Evolutionary conservation across 2,888 invertebrate genomes (phyloP).

Genomic region (Operophtera brumata): DNA sequence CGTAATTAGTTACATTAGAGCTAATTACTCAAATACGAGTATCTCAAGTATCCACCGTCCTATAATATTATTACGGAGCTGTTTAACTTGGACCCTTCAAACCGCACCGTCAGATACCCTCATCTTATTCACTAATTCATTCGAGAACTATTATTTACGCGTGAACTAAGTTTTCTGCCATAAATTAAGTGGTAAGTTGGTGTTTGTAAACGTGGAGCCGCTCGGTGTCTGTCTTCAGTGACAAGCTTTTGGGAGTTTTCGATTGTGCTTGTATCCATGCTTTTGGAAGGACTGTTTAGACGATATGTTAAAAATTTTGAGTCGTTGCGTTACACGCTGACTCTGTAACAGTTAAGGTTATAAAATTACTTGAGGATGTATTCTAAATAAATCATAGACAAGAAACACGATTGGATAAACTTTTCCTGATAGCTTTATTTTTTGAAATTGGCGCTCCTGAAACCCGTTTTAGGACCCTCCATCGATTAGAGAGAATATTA

Average conservation of each 20-base stretch:
- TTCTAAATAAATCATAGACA: no score
- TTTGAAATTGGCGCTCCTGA: no score
- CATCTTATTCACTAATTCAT: slow-evolving; percentile 42
- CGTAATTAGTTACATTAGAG: slow-evolving; percentile 12
- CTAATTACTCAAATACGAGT: slow-evolving; percentile 19
- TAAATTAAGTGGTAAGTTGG: slow-evolving; percentile 56
- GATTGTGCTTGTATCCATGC: slow-evolving; percentile 37
- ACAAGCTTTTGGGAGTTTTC: slow-evolving; percentile 43
- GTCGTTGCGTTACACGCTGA: no score
- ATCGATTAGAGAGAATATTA: no score
- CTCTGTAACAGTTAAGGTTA: no score
- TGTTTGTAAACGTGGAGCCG: slow-evolving; percentile 44
- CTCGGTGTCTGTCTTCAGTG: slow-evolving; percentile 42
- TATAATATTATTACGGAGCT: slow-evolving; percentile 22
- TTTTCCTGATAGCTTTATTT: no score
- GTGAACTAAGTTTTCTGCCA: slow-evolving; percentile 53
- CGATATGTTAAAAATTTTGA: no score
- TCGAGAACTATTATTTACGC: slow-evolving; percentile 50
- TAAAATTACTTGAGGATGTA: no score
- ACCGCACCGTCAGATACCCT: slow-evolving; percentile 28
- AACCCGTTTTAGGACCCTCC: no score
- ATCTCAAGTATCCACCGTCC: slow-evolving; percentile 15
- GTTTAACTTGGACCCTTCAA: slow-evolving; percentile 24
- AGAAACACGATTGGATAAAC: no score
- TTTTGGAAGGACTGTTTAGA: slow-evolving; percentile 3